Evolutionary conservation across 2,797 vertebrate genomes (phyloP).

Genomic region (Leptoclinus maculatus): DNA sequence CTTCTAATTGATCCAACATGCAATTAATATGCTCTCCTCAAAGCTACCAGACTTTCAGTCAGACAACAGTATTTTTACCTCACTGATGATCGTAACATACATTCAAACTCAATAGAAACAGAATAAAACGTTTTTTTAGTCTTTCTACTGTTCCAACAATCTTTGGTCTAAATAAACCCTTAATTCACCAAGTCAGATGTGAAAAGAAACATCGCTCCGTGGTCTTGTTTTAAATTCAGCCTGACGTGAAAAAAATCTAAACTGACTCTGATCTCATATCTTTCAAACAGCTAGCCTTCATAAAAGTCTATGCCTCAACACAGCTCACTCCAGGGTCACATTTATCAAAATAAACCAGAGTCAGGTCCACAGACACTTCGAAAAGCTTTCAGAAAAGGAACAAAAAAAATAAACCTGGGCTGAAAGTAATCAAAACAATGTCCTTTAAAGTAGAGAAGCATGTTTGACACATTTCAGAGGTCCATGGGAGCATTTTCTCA

Average conservation of each 20-base stretch:
- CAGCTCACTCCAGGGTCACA: slow-evolving; percentile 28
- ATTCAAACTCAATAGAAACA: background rate
- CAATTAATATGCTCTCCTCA: background rate
- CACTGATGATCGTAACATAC: background rate
- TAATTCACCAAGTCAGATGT: background rate
- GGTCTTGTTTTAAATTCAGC: background rate
- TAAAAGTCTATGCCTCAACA: slow-evolving; percentile 19
- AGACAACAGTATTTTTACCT: background rate
- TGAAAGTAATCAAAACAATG: slow-evolving; percentile 50
- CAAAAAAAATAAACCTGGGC: slow-evolving; percentile 48
- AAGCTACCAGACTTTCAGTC: background rate
- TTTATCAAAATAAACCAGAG: slow-evolving; percentile 59
- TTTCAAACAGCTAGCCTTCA: slow-evolving; percentile 25
- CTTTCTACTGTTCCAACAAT: background rate
- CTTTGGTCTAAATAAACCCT: background rate
- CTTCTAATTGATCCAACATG: too few relatives aligned
- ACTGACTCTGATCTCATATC: slow-evolving; percentile 13
- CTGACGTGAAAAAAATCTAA: background rate
- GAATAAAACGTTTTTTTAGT: background rate
- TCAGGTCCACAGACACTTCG: slow-evolving; percentile 28
- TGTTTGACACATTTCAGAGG: slow-evolving; percentile 33
- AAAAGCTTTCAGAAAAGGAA: slow-evolving; percentile 46
- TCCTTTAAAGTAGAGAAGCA: slow-evolving; percentile 13
- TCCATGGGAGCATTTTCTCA: slow-evolving; percentile 1
- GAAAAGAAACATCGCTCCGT: background rate